A percentile compares a stretch with the other conserved stretches of the same genome.
phyloP scores from a whole-genome alignment of 2,888 invertebrate genomes.

The Oxystoma pomonae region DNA sequence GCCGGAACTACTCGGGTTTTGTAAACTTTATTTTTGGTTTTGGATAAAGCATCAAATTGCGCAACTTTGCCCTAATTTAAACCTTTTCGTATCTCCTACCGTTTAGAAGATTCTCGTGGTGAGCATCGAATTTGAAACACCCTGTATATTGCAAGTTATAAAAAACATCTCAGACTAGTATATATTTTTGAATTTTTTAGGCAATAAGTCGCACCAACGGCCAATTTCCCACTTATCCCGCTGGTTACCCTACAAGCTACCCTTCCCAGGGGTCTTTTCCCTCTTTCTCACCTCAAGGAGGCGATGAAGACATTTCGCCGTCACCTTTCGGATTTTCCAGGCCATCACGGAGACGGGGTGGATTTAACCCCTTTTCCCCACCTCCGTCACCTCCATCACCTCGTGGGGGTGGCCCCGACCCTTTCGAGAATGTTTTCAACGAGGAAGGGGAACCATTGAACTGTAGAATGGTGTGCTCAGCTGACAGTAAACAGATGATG shows the following conservation, averaged over 20 bases:
- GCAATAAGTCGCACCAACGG: background rate
- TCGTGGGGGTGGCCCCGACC: background rate
- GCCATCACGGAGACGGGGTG: background rate
- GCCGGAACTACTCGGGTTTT: too few relatives aligned
- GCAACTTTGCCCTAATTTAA: too few relatives aligned
- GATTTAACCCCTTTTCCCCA: background rate
- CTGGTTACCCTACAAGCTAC: background rate
- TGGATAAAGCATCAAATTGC: too few relatives aligned
- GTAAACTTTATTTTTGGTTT: too few relatives aligned
- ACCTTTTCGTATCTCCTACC: too few relatives aligned
- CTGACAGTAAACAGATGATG: constrained; percentile 1
- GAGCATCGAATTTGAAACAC: too few relatives aligned
- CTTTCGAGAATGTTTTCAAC: constrained; percentile 19
- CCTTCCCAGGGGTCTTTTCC: background rate
- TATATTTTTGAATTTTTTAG: background rate
- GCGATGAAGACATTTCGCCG: background rate
- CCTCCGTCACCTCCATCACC: background rate
- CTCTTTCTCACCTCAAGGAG: background rate
- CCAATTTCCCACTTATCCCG: background rate
- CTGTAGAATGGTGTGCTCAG: constrained; percentile 20
- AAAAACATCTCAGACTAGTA: too few relatives aligned
- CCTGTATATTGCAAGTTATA: too few relatives aligned
- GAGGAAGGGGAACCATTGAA: constrained; percentile 16
- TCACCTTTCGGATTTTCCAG: background rate
- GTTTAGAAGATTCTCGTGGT: too few relatives aligned